Evolutionary conservation across 2,797 vertebrate genomes (phyloP), one percentile per base, ranked within the genome.

Genomic region (Poecilia gillii): DNA sequence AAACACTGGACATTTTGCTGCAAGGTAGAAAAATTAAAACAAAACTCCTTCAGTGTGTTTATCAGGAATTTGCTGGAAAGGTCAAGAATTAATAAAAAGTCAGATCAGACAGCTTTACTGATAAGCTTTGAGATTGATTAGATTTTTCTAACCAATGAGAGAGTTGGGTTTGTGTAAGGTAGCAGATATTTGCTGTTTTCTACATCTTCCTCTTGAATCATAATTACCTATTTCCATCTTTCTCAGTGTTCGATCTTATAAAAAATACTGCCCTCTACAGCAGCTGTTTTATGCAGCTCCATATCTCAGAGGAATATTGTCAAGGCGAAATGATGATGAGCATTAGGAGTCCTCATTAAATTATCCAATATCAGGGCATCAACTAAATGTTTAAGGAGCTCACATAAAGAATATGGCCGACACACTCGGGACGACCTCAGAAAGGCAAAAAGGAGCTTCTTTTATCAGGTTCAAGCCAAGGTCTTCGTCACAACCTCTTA

Each of bases 271-370:
- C 72, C 78, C 79, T 86, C 75, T 71, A 79, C 72, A 28, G 84
- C 82, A 70, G 84, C 81, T 85, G 84, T 84, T 87, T 87, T 89
- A 82, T 75, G 64, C 72, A 74, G 83, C 74, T 84, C 68, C 28
- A 16, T 72, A 76, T 93, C 90, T 90, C 82, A 72, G 81, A 87
- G 84, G 86, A 87, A 83, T 83, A 80, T 80, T 87, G 85, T 84
- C 84, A 89, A 87, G 83, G 86, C 89, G 90, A 92, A 88, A 80
- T 90, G 78, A 89, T 81, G 87, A 83, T 88, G 88, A 93, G 84
- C 90, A 89, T 79, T 87, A 73, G 72, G 31, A 76, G 75, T 81
- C 76, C 80, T 84, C 84, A 82, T 90, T 91, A 90, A 87, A 89
- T 87, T 79, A 76, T 80, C 84, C 76, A 80, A 53, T 81, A 85